Conservation (phyloP, 2,113 vertebrate species). For the Hydropotes inermis region DNA sequence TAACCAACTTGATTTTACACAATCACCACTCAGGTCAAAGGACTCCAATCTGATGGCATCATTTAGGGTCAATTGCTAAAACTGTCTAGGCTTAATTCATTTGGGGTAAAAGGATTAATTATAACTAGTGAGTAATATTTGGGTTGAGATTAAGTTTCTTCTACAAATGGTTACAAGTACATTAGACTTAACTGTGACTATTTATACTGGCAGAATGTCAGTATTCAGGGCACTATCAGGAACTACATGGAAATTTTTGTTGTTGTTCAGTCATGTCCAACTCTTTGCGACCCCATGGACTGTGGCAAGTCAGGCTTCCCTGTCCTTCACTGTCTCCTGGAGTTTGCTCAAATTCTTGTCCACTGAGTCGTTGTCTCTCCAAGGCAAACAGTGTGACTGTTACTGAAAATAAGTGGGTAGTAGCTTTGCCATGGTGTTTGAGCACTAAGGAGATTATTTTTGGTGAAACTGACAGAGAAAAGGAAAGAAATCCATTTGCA, state of each 20-base stretch:
- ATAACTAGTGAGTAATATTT: conserved; percentile 24
- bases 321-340: neutral
- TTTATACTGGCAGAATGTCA: conserved; percentile 47
- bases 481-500: neutral
- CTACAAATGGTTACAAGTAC: neutral
- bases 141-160: conserved; percentile 35
- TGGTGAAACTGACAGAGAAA: neutral
- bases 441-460: conserved; percentile 10
- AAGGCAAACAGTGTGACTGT: neutral
- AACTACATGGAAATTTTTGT: conserved; percentile 33
- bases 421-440: neutral
- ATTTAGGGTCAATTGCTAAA: conserved; percentile 20
- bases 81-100: neutral
- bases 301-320: neutral
- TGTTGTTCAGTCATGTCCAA: neutral
- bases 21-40: neutral
- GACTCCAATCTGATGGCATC: neutral
- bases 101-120: conserved; percentile 32
- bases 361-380: neutral
- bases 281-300: neutral
- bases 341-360: neutral
- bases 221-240: conserved; percentile 9
- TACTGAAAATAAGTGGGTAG: neutral
- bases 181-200: neutral
- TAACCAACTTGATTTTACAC: neutral